These are phyloP conservation scores for Xenopus petersii DNA, from an alignment of 2,797 vertebrate species.

Conservation along the genomic window DNA sequence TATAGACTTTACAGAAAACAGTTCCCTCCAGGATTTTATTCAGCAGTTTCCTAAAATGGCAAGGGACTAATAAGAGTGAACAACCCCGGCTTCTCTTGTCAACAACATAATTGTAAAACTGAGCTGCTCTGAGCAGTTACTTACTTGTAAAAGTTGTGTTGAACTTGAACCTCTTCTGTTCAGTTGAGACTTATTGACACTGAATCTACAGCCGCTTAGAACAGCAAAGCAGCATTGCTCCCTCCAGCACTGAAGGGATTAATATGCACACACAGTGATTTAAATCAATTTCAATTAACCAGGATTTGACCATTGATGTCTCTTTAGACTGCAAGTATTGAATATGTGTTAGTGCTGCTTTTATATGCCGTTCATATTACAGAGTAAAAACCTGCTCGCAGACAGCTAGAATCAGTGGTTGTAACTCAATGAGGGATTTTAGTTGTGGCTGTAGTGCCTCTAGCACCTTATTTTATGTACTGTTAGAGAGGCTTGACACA, in stretches of 20 bases:
- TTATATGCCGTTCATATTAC: constrained; percentile 48
- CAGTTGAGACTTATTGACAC: background rate
- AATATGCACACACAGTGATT: constrained; percentile 46
- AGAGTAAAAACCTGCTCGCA: background rate
- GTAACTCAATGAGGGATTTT: constrained; percentile 43
- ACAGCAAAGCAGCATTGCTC: background rate
- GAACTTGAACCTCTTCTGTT: constrained; percentile 9
- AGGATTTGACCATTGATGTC: constrained; percentile 53
- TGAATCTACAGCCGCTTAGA: background rate
- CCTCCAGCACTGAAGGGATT: constrained; percentile 35
- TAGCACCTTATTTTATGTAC: constrained; percentile 42
- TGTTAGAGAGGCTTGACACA: constrained; percentile 27
- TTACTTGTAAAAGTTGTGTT: constrained; percentile 27
- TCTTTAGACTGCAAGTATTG: constrained; percentile 53
- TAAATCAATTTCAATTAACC: constrained; percentile 60
- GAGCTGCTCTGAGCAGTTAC: constrained; percentile 7
- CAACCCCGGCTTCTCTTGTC: fast-evolving
- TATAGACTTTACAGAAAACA: constrained; percentile 36
- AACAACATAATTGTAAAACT: fast-evolving
- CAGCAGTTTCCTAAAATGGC: background rate
- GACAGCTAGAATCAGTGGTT: constrained; percentile 20
- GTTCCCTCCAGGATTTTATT: constrained; percentile 12
- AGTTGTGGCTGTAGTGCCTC: constrained; percentile 26
- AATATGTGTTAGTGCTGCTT: constrained; percentile 55
- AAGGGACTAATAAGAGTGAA: background rate